phyloP scores from a whole-genome alignment of 2,113 vertebrate genomes.

The Tyrannus savana region DNA sequence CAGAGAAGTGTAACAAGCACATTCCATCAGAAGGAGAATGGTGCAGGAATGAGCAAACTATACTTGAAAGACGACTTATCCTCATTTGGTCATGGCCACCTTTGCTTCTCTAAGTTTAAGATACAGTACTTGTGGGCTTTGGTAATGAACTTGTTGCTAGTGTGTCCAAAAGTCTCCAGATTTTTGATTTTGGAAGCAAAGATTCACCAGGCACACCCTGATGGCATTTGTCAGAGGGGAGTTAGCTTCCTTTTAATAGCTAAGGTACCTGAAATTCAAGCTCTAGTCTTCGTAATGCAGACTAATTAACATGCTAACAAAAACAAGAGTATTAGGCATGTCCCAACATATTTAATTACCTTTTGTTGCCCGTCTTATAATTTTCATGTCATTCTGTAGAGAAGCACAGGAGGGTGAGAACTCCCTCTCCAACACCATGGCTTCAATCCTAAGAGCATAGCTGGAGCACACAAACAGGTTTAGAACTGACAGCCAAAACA shows the following conservation, averaged over 20 bases:
- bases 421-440: slow-evolving; percentile 92
- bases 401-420: slow-evolving; percentile 87
- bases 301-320: slow-evolving; percentile 68
- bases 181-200: slow-evolving; percentile 39
- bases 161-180: background rate
- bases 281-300: slow-evolving; percentile 54
- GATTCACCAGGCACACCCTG: slow-evolving; percentile 25
- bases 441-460: slow-evolving; percentile 92
- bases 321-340: slow-evolving; percentile 41
- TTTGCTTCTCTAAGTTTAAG: background rate
- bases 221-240: slow-evolving; percentile 61
- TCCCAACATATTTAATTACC: slow-evolving; percentile 76
- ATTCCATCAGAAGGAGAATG: background rate
- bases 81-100: background rate
- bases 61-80: background rate
- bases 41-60: background rate
- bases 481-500: background rate
- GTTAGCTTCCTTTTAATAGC: slow-evolving; percentile 65
- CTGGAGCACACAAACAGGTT: slow-evolving; percentile 73
- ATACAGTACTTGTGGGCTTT: background rate
- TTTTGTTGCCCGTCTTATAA: slow-evolving; percentile 86
- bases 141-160: background rate
- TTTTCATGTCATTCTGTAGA: slow-evolving; percentile 85
- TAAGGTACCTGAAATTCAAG: slow-evolving; percentile 75
- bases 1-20: background rate